These are phyloP conservation scores for Drosophila miranda DNA, from an alignment of 1,140 invertebrate genomes.

Conservation along the genomic window DNA sequence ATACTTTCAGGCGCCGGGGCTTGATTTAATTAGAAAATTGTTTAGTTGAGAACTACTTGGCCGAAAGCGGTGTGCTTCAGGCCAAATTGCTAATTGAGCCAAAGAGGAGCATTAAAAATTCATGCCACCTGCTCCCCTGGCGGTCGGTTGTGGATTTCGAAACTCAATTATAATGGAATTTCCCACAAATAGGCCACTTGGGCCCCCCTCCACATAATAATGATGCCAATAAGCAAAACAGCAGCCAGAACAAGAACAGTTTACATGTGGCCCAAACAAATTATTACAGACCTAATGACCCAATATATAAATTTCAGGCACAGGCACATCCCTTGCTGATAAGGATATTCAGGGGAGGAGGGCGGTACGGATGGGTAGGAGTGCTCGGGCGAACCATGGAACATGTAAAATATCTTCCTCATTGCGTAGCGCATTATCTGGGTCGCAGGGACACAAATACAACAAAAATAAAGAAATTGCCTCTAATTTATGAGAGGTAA, in stretches of 20 bases:
- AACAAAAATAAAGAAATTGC: constrained; percentile 46
- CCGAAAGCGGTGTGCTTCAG: background rate
- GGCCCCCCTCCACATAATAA: constrained; percentile 53
- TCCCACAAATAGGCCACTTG: constrained; percentile 56
- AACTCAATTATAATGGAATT: constrained; percentile 65
- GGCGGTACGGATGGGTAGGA: background rate
- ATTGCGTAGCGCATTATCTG: constrained; percentile 38
- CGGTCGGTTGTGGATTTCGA: background rate
- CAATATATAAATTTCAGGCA: constrained; percentile 70
- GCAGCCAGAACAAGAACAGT: constrained; percentile 44
- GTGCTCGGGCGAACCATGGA: background rate
- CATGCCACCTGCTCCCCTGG: constrained; percentile 37
- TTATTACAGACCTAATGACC: constrained; percentile 77
- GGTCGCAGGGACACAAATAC: constrained; percentile 26
- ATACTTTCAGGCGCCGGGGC: constrained; percentile 46
- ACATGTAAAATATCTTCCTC: constrained; percentile 49
- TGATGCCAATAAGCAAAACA: constrained; percentile 62
- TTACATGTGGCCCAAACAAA: constrained; percentile 70
- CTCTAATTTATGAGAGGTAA: constrained; percentile 57
- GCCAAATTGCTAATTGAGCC: constrained; percentile 60
- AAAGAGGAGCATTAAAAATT: constrained; percentile 61
- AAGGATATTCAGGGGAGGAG: constrained; percentile 26
- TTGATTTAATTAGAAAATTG: constrained; percentile 74
- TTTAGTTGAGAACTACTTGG: constrained; percentile 39
- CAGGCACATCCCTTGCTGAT: constrained; percentile 46